Evolutionary conservation across 2,113 vertebrate genomes (phyloP).

Genomic region (Columba livia): DNA sequence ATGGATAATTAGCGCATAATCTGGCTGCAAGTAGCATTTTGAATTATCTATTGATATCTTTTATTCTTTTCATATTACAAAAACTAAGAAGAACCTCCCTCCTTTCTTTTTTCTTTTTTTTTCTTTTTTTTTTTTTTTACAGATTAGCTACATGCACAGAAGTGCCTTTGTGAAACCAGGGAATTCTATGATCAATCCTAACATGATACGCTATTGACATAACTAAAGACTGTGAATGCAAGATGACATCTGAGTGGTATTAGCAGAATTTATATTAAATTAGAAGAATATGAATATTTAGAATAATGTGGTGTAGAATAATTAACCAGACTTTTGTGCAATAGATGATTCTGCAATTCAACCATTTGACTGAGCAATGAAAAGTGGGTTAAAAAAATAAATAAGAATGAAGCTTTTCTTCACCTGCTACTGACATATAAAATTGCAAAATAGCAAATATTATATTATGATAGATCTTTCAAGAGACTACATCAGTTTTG

Average conservation of each 20-base stretch:
- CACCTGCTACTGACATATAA: not conserved
- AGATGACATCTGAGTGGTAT: slow-evolving; percentile 33
- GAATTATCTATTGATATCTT: slow-evolving; percentile 20
- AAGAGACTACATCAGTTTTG: not conserved
- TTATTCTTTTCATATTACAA: not conserved
- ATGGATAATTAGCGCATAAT: slow-evolving; percentile 31
- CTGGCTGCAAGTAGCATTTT: not conserved
- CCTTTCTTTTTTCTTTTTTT: too few species aligned
- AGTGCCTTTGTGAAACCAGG: not conserved
- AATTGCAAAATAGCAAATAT: slow-evolving; percentile 12
- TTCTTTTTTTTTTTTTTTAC: not conserved
- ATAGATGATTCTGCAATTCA: not conserved
- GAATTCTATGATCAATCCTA: slow-evolving; percentile 48
- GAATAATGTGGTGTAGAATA: not conserved
- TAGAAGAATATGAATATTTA: slow-evolving; percentile 35
- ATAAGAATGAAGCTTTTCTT: not conserved
- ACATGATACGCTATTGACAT: not conserved
- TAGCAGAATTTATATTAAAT: slow-evolving; percentile 55
- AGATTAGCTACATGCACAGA: not conserved
- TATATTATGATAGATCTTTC: slow-evolving; percentile 8
- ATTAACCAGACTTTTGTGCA: not conserved
- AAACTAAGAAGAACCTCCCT: not conserved
- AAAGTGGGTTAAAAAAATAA: not conserved
- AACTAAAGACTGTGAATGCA: slow-evolving; percentile 21
- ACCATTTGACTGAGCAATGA: not conserved